A percentile compares a stretch with the other conserved stretches of the same genome.
Conservation (phyloP, 2,113 vertebrate species). For the Myrmecobius fasciatus region DNA sequence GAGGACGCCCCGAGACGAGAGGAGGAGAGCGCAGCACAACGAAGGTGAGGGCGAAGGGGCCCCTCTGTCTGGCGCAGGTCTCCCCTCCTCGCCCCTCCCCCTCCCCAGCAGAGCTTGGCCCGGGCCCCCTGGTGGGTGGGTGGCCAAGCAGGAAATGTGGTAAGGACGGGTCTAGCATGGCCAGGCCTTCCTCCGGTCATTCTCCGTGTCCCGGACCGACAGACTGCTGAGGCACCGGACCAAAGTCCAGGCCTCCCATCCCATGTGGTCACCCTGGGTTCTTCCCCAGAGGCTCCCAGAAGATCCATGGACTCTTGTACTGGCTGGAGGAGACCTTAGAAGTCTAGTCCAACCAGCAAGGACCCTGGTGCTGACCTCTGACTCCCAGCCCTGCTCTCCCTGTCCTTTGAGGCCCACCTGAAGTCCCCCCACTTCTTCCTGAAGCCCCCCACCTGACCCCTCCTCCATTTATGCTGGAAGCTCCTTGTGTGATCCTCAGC, state of each 20-base stretch:
- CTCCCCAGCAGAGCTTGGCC: not conserved
- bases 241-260: too few species aligned
- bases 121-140: not conserved
- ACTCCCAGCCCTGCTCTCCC: not conserved
- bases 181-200: too few species aligned
- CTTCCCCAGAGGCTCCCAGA: too few species aligned
- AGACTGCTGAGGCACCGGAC: too few species aligned
- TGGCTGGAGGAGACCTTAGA: too few species aligned
- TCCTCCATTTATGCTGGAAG: not conserved
- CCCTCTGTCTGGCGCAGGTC: not conserved
- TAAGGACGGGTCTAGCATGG: too few species aligned
- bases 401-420: not conserved
- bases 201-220: too few species aligned
- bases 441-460: not conserved
- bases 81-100: not conserved
- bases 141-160: not conserved
- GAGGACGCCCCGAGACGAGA: slow-evolving; percentile 91
- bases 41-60: slow-evolving; percentile 85
- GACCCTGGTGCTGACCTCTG: not conserved
- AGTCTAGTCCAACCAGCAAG: too few species aligned
- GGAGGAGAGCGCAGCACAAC: slow-evolving; percentile 93
- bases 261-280: too few species aligned
- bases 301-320: too few species aligned
- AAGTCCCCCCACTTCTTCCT: too few species aligned
- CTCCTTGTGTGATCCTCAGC: not conserved